Evolutionary conservation across 2,797 vertebrate genomes (phyloP), one percentile per base, ranked within the genome.

Genomic region (Manis crassicaudata): DNA sequence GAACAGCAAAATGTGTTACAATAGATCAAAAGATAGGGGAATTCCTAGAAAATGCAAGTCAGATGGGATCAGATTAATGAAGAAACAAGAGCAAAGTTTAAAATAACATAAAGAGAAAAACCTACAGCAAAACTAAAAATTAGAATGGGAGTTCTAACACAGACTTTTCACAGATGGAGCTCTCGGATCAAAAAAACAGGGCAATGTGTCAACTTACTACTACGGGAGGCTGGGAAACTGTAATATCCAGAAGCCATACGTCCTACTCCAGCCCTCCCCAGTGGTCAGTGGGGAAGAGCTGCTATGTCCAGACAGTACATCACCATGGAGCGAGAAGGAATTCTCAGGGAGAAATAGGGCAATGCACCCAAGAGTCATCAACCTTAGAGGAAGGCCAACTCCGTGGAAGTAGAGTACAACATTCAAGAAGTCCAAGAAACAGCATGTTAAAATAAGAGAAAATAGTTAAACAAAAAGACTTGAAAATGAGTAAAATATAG

Each of bases 1-100:
- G 37, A 86, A 54, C 27, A 86, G 21, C 10, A 56, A 87, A 72
- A 12, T 40, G 56, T 75, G 16, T 80, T 60, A 73, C 14, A 37
- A 1, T 73, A 37, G n/a, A 54, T 40, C 32, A 14, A 29, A 81
- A 82, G 60, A 46, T 79, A 65, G 23, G 32, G 83, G 32, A 82
- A 46, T 89, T 86, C 62, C 82, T 96, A 67, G 54, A 90, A 94
- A 76, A 62, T 67, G 10, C 46, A 80, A 67, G 16, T 56, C 56
- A 63, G 6, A 7, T 84, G 21, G 8, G 60, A 65, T 80, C 52
- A 75, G 23, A 70, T 2, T n/a, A 27, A 58, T 52, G n/a, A n/a
- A 67, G 60, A 95, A 82, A 72, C 9, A 93, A 50, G 5, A 40
- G 20, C 54, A 86, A 92, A 40, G 14, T 43, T 63, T 92, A 77